phyloP scores from a whole-genome alignment of 2,113 vertebrate genomes.

The Garra rufa region DNA sequence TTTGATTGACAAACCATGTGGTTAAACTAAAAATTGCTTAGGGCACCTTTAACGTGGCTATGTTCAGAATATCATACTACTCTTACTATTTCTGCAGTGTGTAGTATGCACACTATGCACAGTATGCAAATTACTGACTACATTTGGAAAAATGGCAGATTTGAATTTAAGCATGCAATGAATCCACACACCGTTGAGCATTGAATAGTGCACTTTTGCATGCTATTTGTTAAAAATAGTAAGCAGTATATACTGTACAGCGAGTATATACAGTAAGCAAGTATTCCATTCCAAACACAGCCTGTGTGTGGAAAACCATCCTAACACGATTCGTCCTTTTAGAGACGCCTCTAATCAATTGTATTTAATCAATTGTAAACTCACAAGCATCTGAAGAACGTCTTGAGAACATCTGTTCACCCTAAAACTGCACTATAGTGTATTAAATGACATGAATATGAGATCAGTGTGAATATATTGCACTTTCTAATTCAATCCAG shows the following conservation, averaged over 20 bases:
- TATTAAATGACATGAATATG: slow-evolving; percentile 15
- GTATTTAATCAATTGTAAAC: neutral
- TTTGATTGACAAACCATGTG: neutral
- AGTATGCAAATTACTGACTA: neutral
- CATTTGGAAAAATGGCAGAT: neutral
- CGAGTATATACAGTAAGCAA: neutral
- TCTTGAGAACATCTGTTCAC: neutral
- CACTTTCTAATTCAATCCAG: slow-evolving; percentile 62
- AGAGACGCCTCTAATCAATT: neutral
- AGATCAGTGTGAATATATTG: slow-evolving; percentile 56
- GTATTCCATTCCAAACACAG: neutral
- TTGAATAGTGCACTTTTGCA: neutral
- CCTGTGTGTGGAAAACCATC: neutral
- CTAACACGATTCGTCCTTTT: neutral
- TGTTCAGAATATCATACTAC: neutral
- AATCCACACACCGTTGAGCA: neutral
- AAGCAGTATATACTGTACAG: neutral
- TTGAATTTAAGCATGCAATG: neutral
- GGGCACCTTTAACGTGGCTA: neutral
- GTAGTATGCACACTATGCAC: neutral
- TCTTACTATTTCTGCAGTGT: neutral
- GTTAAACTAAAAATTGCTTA: neutral
- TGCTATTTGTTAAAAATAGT: neutral
- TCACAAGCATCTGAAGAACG: neutral
- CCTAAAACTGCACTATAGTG: slow-evolving; percentile 38